Conservation (phyloP, 2,113 vertebrate genomes). For the Coreoperca whiteheadi region DNA sequence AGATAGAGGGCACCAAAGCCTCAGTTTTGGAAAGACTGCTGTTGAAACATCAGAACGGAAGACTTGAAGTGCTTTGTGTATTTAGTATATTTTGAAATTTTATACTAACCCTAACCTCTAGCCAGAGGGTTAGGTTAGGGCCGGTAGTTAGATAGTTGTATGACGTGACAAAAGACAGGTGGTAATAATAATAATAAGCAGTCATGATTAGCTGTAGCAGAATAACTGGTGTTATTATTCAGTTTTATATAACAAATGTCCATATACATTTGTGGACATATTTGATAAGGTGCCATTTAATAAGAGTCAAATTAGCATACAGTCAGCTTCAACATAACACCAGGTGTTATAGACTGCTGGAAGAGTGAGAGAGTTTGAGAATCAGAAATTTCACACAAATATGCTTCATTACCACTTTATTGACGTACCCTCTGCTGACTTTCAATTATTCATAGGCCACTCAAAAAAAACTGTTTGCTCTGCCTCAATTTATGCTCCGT, state of each 20-base stretch:
- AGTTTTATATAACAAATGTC: background rate
- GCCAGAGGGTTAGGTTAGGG: background rate
- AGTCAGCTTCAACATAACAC: conserved; percentile 25
- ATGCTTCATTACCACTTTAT: conserved; percentile 81
- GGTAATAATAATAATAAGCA: background rate
- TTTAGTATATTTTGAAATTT: conserved; percentile 19
- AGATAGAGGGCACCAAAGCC: conserved; percentile 83
- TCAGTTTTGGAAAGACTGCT: conserved; percentile 57
- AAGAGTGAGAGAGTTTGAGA: conserved; percentile 65
- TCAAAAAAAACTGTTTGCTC: conserved; percentile 75
- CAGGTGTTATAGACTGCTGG: conserved; percentile 39
- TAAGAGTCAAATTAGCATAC: conserved; percentile 9
- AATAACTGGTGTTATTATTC: background rate
- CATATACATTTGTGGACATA: background rate
- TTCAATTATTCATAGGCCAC: conserved; percentile 83
- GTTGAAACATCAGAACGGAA: conserved; percentile 7
- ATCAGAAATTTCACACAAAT: conserved; percentile 73
- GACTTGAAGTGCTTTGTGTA: conserved; percentile 32
- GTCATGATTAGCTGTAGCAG: background rate
- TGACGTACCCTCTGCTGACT: conserved; percentile 80
- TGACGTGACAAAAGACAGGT: background rate
- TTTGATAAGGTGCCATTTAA: conserved; percentile 12
- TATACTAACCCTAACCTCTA: background rate
- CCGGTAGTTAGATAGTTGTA: background rate
- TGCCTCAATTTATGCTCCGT: conserved; percentile 74